Percentiles rank a stretch among this genome's conserved stretches.
Evolutionary conservation across 2,888 invertebrate genomes (phyloP).

Genomic region (Spatulosminthurus flaviceps): DNA sequence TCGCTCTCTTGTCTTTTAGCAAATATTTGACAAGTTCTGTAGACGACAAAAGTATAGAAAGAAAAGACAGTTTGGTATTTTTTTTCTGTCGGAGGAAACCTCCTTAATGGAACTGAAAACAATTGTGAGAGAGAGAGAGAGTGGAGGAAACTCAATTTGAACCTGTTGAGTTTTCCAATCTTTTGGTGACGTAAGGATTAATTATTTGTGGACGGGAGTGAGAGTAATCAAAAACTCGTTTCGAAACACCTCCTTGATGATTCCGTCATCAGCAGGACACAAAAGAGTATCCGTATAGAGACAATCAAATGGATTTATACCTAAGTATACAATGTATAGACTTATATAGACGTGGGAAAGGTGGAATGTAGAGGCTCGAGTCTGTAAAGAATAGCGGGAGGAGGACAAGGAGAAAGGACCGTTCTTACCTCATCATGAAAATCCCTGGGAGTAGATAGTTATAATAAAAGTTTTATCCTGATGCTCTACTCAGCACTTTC

Average conservation of each 20-base stretch:
- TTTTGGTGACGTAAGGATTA: background rate
- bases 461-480: no score
- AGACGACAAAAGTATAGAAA: background rate
- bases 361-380: no score
- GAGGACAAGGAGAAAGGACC: no score
- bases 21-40: conserved; percentile 1
- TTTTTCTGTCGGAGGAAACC: background rate
- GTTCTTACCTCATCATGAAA: no score
- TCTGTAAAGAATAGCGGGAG: no score
- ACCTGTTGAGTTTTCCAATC: conserved; percentile 9
- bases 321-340: no score
- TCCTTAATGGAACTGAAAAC: background rate
- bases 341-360: no score
- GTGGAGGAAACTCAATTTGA: background rate
- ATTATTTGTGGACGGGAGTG: background rate
- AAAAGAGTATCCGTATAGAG: background rate
- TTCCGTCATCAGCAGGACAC: background rate
- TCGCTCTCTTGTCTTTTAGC: no score
- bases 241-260: background rate
- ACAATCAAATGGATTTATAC: no score
- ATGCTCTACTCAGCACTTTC: no score
- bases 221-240: background rate
- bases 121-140: background rate
- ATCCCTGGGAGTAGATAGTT: no score
- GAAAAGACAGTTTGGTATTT: background rate